Conservation (phyloP, 1,140 invertebrate genomes). For the Hormaphis cornu region DNA sequence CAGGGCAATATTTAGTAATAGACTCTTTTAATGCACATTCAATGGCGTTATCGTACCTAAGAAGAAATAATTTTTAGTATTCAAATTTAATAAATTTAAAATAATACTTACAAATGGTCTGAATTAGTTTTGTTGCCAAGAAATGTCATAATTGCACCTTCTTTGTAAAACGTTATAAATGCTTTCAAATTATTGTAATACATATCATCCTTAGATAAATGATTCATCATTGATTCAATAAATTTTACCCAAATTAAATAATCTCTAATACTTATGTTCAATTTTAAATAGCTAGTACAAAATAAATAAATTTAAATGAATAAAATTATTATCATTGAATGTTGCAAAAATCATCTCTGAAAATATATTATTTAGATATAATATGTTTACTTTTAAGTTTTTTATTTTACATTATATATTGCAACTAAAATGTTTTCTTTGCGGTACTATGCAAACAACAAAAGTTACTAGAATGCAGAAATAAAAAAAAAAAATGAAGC, state of each 20-base stretch:
- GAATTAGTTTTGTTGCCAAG: not conserved
- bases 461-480: too few species aligned
- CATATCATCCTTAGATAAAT: not conserved
- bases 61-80: not conserved
- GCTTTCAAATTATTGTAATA: not conserved
- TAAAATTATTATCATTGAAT: not conserved
- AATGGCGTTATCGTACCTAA: slow-evolving; percentile 3
- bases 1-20: not conserved
- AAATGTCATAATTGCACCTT: slow-evolving; percentile 21
- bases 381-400: too few species aligned
- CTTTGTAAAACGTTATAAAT: slow-evolving; percentile 21
- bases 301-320: slow-evolving; percentile 32
- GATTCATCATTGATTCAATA: slow-evolving; percentile 57
- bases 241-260: slow-evolving; percentile 88
- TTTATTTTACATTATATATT: too few species aligned
- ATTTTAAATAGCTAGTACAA: slow-evolving; percentile 44
- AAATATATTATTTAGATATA: too few species aligned
- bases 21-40: not conserved
- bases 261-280: slow-evolving; percentile 84
- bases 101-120: not conserved
- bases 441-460: too few species aligned
- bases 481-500: too few species aligned
- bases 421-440: too few species aligned
- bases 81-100: not conserved
- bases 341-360: too few species aligned